These are phyloP conservation scores for Triplophysa tibetana DNA, from an alignment of 2,113 vertebrate genomes.

Conservation along the genomic window DNA sequence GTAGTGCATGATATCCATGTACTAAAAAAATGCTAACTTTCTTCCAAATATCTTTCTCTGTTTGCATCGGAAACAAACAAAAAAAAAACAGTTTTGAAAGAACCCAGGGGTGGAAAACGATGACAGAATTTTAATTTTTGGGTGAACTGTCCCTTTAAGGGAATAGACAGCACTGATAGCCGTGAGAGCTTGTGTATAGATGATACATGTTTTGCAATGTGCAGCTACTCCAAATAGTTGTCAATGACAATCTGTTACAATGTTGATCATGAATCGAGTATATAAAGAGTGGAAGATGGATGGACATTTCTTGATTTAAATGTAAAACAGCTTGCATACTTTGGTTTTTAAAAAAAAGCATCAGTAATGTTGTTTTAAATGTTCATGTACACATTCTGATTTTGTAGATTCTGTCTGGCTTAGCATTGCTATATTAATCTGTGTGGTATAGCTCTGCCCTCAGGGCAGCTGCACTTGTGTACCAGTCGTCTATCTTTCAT, in stretches of 20 bases:
- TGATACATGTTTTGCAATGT: neutral
- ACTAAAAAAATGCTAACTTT: too few relatives aligned
- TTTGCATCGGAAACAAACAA: too few relatives aligned
- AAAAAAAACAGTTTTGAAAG: too few relatives aligned
- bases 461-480: conserved; percentile 16
- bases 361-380: neutral
- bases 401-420: neutral
- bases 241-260: neutral
- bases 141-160: too few relatives aligned
- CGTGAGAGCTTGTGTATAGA: neutral
- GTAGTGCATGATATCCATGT: too few relatives aligned
- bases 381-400: conserved; percentile 10
- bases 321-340: neutral
- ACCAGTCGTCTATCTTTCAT: conserved; percentile 29
- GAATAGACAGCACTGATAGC: neutral
- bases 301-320: neutral
- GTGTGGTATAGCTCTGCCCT: conserved; percentile 8
- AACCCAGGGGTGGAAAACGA: too few relatives aligned
- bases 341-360: too few relatives aligned
- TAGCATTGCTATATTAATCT: neutral
- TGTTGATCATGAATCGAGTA: too few relatives aligned
- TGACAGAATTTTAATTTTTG: too few relatives aligned
- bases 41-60: too few relatives aligned
- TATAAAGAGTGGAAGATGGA: neutral
- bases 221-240: conserved; percentile 7